These are phyloP conservation scores for Tetrao urogallus DNA, from an alignment of 2,113 vertebrate species.

Conservation along the genomic window DNA sequence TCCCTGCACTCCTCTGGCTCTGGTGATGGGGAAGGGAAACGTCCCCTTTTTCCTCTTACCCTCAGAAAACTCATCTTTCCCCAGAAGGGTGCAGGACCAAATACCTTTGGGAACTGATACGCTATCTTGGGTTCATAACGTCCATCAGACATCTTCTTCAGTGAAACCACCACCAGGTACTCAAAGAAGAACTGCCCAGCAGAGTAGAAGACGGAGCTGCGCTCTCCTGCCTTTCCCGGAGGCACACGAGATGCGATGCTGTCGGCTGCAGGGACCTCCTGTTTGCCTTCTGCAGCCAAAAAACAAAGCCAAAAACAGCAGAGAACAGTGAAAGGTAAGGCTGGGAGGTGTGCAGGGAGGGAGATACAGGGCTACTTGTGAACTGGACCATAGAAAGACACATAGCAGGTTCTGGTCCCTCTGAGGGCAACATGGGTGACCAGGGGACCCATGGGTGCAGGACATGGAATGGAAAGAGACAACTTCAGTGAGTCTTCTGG, in stretches of 20 bases:
- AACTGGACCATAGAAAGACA: not conserved
- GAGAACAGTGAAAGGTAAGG: conserved; percentile 44
- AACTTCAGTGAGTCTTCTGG: not conserved
- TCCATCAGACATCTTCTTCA: conserved; percentile 76
- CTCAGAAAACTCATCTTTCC: not conserved
- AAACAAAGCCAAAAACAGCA: not conserved
- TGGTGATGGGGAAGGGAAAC: not conserved
- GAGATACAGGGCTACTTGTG: not conserved
- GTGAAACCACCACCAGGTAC: conserved; percentile 93
- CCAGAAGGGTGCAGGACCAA: not conserved
- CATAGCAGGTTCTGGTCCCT: not conserved
- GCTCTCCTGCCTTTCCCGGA: conserved; percentile 22
- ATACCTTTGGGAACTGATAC: conserved; percentile 98
- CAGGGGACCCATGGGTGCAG: rapidly evolving
- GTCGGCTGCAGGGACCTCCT: conserved; percentile 18
- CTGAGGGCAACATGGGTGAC: not conserved
- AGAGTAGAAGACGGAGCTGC: conserved; percentile 56
- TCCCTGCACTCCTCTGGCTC: not conserved
- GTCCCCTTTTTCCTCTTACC: not conserved
- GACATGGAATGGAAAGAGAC: not conserved
- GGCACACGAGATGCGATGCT: not conserved
- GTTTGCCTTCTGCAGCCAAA: conserved; percentile 62
- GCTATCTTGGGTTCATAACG: conserved; percentile 89
- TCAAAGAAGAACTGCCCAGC: conserved; percentile 94
- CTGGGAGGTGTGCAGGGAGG: not conserved